Percentiles rank a stretch among this genome's conserved stretches.
These are phyloP conservation scores for Lepidocyrtinus sp. DNA, from an alignment of 2,888 invertebrate genomes.

Conservation along the genomic window DNA sequence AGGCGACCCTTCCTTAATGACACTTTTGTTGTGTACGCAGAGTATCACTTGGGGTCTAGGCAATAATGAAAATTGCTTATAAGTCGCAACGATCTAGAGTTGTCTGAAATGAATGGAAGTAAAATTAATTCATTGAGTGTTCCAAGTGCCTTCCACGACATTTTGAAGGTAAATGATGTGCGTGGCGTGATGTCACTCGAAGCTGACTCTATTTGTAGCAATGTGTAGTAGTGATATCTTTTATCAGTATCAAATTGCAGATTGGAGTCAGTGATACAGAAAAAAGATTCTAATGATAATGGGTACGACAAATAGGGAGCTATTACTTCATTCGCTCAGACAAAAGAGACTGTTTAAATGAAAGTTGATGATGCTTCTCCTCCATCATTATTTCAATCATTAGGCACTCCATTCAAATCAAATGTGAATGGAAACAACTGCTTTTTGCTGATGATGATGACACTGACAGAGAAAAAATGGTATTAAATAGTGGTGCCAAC, in stretches of 20 bases:
- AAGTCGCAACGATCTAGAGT: too few relatives aligned
- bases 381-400: constrained; percentile 4
- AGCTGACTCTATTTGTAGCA: too few relatives aligned
- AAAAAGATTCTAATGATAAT: neutral
- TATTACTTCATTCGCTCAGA: neutral
- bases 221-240: too few relatives aligned
- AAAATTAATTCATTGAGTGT: neutral
- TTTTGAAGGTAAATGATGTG: too few relatives aligned
- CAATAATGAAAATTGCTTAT: constrained; percentile 3
- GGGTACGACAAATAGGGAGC: neutral
- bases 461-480: constrained; percentile 14
- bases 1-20: constrained; percentile 9
- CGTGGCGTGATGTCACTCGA: too few relatives aligned
- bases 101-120: neutral
- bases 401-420: constrained; percentile 18
- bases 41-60: too few relatives aligned
- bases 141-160: too few relatives aligned
- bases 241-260: neutral
- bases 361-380: constrained; percentile 2
- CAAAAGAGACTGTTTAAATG: neutral
- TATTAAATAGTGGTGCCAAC: constrained; percentile 11
- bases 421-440: constrained; percentile 8
- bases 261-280: constrained; percentile 5
- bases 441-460: neutral
- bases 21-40: constrained; percentile 19